Conservation (phyloP, 1,140 invertebrate species). For the Kradibia gibbosae region DNA sequence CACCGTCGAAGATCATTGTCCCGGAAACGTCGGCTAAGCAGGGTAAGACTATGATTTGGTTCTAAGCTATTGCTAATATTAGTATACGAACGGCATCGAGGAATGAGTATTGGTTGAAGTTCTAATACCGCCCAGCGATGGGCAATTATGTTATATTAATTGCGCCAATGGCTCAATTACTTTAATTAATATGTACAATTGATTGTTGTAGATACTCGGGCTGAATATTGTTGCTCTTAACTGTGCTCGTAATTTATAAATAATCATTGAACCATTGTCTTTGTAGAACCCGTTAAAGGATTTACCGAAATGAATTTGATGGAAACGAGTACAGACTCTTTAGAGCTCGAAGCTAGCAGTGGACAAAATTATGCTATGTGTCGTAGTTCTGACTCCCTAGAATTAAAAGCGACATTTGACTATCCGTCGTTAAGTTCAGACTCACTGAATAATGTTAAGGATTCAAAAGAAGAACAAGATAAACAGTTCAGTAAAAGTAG, state of each 20-base stretch:
- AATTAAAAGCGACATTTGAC: constrained; percentile 69
- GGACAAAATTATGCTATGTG: constrained; percentile 65
- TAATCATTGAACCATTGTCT: not conserved
- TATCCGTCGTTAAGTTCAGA: constrained; percentile 70
- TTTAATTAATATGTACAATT: no score
- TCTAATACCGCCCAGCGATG: no score
- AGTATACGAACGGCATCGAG: no score
- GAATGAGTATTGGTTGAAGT: no score
- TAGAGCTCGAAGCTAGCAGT: constrained; percentile 72
- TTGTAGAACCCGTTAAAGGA: constrained; percentile 16
- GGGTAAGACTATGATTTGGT: constrained; percentile 13
- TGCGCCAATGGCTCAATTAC: no score
- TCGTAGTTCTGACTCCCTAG: constrained; percentile 69
- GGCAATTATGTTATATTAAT: no score
- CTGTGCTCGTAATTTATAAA: no score
- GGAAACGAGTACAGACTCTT: constrained; percentile 77
- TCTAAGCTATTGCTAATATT: not conserved
- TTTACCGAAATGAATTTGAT: constrained; percentile 67
- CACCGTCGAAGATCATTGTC: not conserved
- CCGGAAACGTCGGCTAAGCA: constrained; percentile 3
- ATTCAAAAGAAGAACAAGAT: constrained; percentile 59
- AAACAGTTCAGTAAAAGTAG: constrained; percentile 61
- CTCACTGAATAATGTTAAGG: constrained; percentile 67
- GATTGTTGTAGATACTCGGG: not conserved
- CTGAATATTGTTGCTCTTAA: no score